Evolutionary conservation across 1,140 invertebrate species (phyloP).

Genomic region (Pogonus chalceus): DNA sequence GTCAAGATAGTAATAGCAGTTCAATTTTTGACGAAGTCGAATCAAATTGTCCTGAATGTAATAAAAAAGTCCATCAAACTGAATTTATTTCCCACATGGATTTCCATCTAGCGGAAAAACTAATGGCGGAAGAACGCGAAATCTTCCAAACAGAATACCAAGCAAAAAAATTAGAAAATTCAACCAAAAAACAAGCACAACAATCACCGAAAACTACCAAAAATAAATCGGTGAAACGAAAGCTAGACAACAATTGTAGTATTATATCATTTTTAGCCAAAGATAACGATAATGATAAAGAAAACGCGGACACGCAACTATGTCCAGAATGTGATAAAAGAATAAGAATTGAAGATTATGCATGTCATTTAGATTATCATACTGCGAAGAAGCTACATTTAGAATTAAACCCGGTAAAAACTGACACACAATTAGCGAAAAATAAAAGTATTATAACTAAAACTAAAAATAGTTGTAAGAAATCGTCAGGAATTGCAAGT

Average conservation of each 20-base stretch:
- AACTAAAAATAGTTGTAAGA: background rate
- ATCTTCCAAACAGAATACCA: slow-evolving; percentile 16
- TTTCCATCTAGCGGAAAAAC: slow-evolving; percentile 47
- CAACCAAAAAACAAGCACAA: slow-evolving; percentile 17
- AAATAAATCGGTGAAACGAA: slow-evolving; percentile 13
- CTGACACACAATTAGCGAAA: background rate
- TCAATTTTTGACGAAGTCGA: slow-evolving; percentile 13
- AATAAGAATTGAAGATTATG: slow-evolving; percentile 44
- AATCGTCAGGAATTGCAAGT: background rate
- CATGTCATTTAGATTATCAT: slow-evolving; percentile 61
- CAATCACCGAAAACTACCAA: slow-evolving; percentile 13
- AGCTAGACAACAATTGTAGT: slow-evolving; percentile 16
- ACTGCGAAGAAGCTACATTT: slow-evolving; percentile 54
- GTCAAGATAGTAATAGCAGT: slow-evolving; percentile 13
- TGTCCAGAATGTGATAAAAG: slow-evolving; percentile 53
- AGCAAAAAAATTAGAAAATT: slow-evolving; percentile 16
- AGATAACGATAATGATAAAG: slow-evolving; percentile 14
- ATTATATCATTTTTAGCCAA: slow-evolving; percentile 33
- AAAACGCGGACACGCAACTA: slow-evolving; percentile 32
- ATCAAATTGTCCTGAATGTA: slow-evolving; percentile 40
- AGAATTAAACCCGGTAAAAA: slow-evolving; percentile 29
- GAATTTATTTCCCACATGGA: slow-evolving; percentile 44
- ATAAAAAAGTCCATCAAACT: slow-evolving; percentile 36
- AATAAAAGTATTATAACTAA: background rate
- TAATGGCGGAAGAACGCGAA: slow-evolving; percentile 43